Conservation (phyloP, 2,113 vertebrate genomes). For the Thermophis baileyi region DNA sequence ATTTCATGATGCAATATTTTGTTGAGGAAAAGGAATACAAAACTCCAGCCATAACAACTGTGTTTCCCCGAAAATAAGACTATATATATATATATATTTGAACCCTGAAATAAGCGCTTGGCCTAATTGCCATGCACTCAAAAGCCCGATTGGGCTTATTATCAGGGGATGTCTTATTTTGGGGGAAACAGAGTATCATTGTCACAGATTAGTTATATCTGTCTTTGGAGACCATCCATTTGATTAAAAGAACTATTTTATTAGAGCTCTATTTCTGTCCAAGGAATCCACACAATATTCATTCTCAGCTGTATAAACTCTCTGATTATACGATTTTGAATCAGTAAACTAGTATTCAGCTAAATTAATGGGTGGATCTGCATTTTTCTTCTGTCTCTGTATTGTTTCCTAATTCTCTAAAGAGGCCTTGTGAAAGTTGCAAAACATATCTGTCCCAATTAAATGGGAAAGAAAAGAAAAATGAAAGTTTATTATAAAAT, state of each 20-base stretch:
- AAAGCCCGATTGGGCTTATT: too few relatives aligned
- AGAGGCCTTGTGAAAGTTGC: conserved; percentile 31
- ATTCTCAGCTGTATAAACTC: neutral
- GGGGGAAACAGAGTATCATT: too few relatives aligned
- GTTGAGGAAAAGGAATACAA: too few relatives aligned
- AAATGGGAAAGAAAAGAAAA: neutral
- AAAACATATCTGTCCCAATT: neutral
- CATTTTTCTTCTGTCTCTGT: accelerated
- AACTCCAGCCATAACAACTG: too few relatives aligned
- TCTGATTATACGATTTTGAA: conserved; percentile 13
- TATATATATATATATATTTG: too few relatives aligned
- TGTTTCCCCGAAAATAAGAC: too few relatives aligned
- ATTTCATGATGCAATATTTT: too few relatives aligned
- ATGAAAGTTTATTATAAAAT: conserved; percentile 11
- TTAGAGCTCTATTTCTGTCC: neutral
- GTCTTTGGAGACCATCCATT: neutral
- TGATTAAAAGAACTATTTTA: neutral
- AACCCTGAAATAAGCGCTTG: too few relatives aligned
- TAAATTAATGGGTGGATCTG: conserved; percentile 36
- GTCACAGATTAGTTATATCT: neutral
- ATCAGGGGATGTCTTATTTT: too few relatives aligned
- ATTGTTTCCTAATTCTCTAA: conserved; percentile 26
- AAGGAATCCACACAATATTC: neutral
- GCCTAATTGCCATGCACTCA: too few relatives aligned
- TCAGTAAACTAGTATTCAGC: conserved; percentile 22